phyloP scores from a whole-genome alignment of 2,888 invertebrate genomes.

The Meghimatium bilineatum region DNA sequence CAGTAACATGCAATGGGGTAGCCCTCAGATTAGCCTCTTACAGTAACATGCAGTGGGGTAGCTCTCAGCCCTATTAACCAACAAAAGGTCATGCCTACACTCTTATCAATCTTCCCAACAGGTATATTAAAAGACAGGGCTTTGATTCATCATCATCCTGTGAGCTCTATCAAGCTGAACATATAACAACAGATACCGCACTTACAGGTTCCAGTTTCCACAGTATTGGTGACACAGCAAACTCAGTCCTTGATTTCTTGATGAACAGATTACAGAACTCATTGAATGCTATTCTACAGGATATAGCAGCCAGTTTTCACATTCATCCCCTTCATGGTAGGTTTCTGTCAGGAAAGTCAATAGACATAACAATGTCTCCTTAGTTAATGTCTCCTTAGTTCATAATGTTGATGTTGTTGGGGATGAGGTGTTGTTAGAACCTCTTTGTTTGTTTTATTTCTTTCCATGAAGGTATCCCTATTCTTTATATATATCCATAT shows the following conservation, averaged over 20 bases:
- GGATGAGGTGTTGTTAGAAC: too few relatives aligned
- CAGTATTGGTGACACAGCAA: constrained; percentile 1
- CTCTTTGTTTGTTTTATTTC: too few relatives aligned
- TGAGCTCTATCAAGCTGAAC: not conserved
- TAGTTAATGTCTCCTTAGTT: too few relatives aligned
- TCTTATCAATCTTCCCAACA: not conserved
- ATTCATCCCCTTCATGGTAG: constrained; percentile 78
- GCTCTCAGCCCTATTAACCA: too few relatives aligned
- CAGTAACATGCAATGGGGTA: too few relatives aligned
- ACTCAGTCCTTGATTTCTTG: constrained; percentile 58
- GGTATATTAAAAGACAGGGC: not conserved
- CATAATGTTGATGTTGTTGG: too few relatives aligned
- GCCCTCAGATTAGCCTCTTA: too few relatives aligned
- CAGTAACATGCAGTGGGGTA: too few relatives aligned
- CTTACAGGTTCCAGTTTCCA: not conserved
- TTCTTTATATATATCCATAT: too few relatives aligned
- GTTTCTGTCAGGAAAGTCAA: not conserved
- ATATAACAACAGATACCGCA: not conserved
- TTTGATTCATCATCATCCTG: not conserved
- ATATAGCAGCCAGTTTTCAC: constrained; percentile 77
- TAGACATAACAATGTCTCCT: too few relatives aligned
- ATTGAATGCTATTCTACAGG: constrained; percentile 71
- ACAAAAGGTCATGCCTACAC: too few relatives aligned
- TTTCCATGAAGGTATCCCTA: too few relatives aligned
- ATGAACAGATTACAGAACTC: constrained; percentile 71